Evolutionary conservation across 1,140 invertebrate genomes (phyloP), one percentile per base, ranked within the genome.

Genomic region (Dendrolimus punctatus): DNA sequence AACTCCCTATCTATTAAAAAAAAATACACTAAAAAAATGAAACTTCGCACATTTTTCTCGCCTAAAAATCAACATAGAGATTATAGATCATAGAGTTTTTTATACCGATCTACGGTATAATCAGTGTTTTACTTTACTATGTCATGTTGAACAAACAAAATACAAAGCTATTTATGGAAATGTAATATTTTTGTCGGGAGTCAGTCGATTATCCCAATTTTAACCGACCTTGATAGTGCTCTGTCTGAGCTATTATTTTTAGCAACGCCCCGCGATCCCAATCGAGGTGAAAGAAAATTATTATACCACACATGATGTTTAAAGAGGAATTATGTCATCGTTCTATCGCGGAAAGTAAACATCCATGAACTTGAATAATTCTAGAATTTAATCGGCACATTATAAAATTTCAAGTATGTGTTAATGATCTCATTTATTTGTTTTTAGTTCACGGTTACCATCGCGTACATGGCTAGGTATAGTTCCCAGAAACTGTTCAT

Each of bases 211-310:
- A 46, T 54, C 52, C 54, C 64, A 53, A 59, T 67, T 63, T 66
- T 65, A 71, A 56, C 51, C 51, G 71, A 69, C 78, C 79, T 82
- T 82, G 76, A 82, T 81, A 76, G 70, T 80, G 76, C 60, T 58
- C 54, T 55, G 66, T 70, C 66, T 67, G 57, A 68, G 64, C 65
- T 62, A 62, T 70, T 80, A 80, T 80, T 78, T 80, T 78, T 78
- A 76, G 75, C 62, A 55, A 49, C 58, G 63, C 59, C 23, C 57
- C 57, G 46, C 62, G 61, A 62, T 63, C 62, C 52, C 58, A 49
- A 43, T 7, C 68, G 64, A 64, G 55, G 60, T 68, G 59, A 68
- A 71, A 60, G 65, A 68, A 53, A 72, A 67, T 71, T 66, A 72
- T 71, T 69, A 60, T 62, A 57, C 56, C 50, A 48, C 66, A 64